Evolutionary conservation across 2,888 invertebrate species (phyloP), one percentile per base, ranked within the genome.

Genomic region (Rhyacophila evoluta): DNA sequence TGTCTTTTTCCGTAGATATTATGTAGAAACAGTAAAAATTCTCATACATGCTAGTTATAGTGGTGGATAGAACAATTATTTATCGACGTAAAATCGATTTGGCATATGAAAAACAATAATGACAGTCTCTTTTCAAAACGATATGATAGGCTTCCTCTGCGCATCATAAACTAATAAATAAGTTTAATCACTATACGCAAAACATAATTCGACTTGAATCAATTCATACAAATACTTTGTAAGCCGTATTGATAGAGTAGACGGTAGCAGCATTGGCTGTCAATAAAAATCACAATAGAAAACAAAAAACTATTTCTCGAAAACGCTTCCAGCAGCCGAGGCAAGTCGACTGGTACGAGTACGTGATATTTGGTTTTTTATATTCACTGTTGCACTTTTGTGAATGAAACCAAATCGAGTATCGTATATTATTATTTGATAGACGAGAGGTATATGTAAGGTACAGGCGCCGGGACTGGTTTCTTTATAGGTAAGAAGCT

Each of bases 361-460:
- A 55, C 55, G 55, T 55, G 55, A 55, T 55, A 19, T 55, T 55
- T 55, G 55, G 55, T 10, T 55, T 55, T 33, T 55, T 25, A 55
- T 55, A 19, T 25, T 55, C 19, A 1, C 19, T 4, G 25, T 55
- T 55, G 55, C 55, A 55, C 15, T 55, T 55, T 55, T 55, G 55
- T 55, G 55, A 55, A 55, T 55, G 55, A 55, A 55, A 55, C 55
- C 55, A 55, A 55, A 55, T 10, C 55, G 10, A 6, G 55, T 25
- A 55, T 55, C 55, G 55, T 55, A 55, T 25, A 19, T 55, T 25
- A 19, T 55, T 25, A 25, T 55, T 55, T 1, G 55, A 19, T 41
- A 19, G 41, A 25, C 1, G 25, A 55, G 4, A 33, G 29, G 29
- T 33, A 33, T 33, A 19, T 55, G 15, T 55, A 19, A 19, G n/a